Percentiles rank a stretch among this genome's conserved stretches.
Evolutionary conservation across 2,797 vertebrate genomes (phyloP).

Genomic region (Crax fasciolata): DNA sequence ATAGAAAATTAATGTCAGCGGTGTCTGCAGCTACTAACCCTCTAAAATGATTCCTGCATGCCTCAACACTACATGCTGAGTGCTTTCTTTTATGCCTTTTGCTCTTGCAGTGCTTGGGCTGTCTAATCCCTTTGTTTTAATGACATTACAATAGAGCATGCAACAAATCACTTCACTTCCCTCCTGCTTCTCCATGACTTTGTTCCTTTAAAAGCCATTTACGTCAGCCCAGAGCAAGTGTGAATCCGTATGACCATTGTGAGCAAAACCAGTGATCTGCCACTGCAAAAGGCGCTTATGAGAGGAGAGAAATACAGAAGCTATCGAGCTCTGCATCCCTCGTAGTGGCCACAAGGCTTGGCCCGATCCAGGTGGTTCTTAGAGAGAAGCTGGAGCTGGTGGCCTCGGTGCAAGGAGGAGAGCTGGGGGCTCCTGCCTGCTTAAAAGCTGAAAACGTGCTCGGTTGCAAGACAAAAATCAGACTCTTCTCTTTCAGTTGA

Average conservation of each 20-base stretch:
- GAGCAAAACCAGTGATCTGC: neutral
- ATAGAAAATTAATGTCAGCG: constrained; percentile 48
- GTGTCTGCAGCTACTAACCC: constrained; percentile 48
- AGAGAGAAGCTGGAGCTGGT: neutral
- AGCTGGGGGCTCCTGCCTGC: neutral
- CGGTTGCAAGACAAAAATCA: neutral
- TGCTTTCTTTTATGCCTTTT: constrained; percentile 44
- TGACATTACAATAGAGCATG: constrained; percentile 25
- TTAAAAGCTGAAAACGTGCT: neutral
- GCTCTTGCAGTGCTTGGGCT: constrained; percentile 7
- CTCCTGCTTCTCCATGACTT: neutral
- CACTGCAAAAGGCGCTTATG: neutral
- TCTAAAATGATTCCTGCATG: constrained; percentile 46
- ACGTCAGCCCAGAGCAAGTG: neutral
- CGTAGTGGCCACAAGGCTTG: neutral
- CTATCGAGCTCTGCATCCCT: neutral
- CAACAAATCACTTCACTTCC: constrained; percentile 24
- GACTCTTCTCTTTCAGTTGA: neutral
- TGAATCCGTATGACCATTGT: neutral
- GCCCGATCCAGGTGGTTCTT: neutral
- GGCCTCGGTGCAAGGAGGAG: neutral
- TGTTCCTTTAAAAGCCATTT: constrained; percentile 1
- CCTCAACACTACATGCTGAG: constrained; percentile 17
- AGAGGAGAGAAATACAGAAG: neutral
- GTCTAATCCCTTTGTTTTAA: constrained; percentile 40